These are phyloP conservation scores for Ylistrum balloti DNA, from an alignment of 1,140 invertebrate genomes.

Conservation along the genomic window DNA sequence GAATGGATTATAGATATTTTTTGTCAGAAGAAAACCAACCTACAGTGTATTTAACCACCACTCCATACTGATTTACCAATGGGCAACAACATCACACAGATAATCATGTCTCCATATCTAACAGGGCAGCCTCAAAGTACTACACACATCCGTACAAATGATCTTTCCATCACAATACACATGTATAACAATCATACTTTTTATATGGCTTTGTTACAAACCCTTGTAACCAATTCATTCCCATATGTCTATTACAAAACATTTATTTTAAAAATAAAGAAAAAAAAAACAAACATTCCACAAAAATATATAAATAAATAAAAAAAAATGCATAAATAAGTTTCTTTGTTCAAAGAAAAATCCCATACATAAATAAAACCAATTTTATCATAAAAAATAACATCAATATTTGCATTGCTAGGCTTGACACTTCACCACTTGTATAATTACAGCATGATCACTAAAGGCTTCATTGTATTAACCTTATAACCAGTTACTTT, in stretches of 20 bases:
- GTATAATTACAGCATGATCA: neutral
- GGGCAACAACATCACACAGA: neutral
- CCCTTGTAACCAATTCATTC: neutral
- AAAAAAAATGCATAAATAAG: constrained; percentile 36
- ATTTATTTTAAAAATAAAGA: neutral
- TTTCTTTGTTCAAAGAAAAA: constrained; percentile 21
- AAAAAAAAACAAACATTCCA: constrained; percentile 30
- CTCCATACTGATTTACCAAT: neutral
- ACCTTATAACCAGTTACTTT: too few species aligned
- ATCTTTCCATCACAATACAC: neutral
- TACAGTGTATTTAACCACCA: neutral
- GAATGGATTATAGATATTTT: neutral
- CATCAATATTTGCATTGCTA: constrained; percentile 27
- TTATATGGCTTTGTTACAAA: neutral
- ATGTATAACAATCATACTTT: neutral
- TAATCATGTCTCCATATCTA: too few species aligned
- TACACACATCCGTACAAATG: neutral
- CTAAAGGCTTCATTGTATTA: too few species aligned
- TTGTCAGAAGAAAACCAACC: too few species aligned
- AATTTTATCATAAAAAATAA: neutral
- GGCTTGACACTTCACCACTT: neutral
- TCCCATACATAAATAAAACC: constrained; percentile 39
- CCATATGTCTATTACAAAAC: constrained; percentile 30
- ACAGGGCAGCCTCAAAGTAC: neutral
- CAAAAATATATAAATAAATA: constrained; percentile 9